These are phyloP conservation scores for Felis chaus DNA, from an alignment of 2,113 vertebrate species.

Conservation along the genomic window DNA sequence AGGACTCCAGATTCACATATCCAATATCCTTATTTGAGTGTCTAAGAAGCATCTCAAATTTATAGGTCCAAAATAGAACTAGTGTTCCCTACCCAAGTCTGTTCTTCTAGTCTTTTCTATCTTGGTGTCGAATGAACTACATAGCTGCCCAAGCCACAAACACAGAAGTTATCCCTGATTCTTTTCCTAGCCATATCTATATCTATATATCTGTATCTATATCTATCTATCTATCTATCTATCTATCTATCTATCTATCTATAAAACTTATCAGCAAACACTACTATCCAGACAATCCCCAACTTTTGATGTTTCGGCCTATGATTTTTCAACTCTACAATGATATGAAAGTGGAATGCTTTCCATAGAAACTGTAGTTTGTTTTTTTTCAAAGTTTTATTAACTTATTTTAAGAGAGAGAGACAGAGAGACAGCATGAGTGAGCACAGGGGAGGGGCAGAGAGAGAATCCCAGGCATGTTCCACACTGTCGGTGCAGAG, in stretches of 20 bases:
- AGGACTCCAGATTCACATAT: not conserved
- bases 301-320: not conserved
- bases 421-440: no score
- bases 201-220: not conserved
- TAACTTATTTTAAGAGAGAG: no score
- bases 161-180: not conserved
- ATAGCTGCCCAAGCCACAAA: not conserved
- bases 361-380: not conserved
- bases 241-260: not conserved
- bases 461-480: no score
- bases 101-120: not conserved
- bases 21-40: not conserved
- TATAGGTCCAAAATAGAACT: not conserved
- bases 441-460: no score
- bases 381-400: no score
- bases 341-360: not conserved
- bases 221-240: not conserved
- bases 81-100: not conserved
- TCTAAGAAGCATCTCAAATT: not conserved
- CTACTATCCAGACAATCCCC: not conserved
- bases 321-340: not conserved
- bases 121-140: not conserved
- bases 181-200: not conserved
- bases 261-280: not conserved
- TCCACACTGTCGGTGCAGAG: no score